phyloP scores from a whole-genome alignment of 2,888 invertebrate genomes.

The Gerris lacustris region DNA sequence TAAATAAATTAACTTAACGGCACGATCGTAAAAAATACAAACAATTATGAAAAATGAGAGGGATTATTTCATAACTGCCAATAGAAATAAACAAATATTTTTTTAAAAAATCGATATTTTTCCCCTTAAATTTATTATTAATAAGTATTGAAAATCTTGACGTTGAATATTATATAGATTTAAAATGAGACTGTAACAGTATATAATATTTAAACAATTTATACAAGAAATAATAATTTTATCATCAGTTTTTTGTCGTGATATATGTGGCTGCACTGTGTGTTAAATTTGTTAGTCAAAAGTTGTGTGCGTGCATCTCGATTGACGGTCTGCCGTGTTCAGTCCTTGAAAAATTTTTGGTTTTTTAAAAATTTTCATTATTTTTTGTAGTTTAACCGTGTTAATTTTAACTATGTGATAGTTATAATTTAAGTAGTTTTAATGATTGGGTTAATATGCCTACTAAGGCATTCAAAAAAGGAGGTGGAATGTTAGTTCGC shows the following conservation, averaged over 20 bases:
- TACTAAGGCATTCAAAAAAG: constrained; percentile 66
- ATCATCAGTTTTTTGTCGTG: neutral
- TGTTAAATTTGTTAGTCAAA: neutral
- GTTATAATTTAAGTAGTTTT: neutral
- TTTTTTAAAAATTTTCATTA: neutral
- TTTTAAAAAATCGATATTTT: neutral
- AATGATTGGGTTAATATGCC: constrained; percentile 40
- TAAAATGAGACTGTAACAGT: too few relatives aligned
- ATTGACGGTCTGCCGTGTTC: neutral
- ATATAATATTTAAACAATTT: too few relatives aligned
- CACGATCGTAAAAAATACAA: neutral
- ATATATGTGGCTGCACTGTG: neutral
- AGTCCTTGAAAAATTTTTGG: constrained; percentile 1
- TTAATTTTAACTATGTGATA: constrained; percentile 1
- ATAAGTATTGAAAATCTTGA: too few relatives aligned
- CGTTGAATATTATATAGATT: too few relatives aligned
- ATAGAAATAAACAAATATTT: neutral
- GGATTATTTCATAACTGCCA: neutral
- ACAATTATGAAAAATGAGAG: neutral
- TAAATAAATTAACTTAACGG: neutral
- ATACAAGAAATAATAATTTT: neutral
- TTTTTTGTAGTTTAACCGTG: neutral
- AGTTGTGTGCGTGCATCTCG: constrained; percentile 3
- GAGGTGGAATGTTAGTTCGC: constrained; percentile 75
- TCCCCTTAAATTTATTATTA: neutral